These are phyloP conservation scores for Cephalopachus bancanus DNA, from an alignment of 2,797 vertebrate species.

Conservation along the genomic window DNA sequence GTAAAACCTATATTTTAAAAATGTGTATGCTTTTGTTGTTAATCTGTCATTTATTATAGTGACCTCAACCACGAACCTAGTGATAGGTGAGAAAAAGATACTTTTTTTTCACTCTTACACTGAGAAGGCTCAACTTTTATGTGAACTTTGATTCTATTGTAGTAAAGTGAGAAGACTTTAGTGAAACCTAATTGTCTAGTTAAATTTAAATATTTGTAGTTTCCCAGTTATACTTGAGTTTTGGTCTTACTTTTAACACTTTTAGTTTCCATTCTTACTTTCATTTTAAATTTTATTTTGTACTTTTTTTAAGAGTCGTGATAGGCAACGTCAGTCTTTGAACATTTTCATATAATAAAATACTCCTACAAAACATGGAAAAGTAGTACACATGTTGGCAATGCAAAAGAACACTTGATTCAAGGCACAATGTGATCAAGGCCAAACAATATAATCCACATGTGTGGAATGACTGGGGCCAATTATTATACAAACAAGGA, in stretches of 20 bases:
- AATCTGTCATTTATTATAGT: neutral
- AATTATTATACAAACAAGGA: neutral
- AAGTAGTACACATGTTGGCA: neutral
- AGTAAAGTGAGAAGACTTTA: neutral
- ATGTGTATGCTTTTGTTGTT: neutral
- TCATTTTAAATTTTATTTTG: slow-evolving; percentile 45
- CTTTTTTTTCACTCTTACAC: neutral
- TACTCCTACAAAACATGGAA: neutral
- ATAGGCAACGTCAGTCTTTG: neutral
- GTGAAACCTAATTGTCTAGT: neutral
- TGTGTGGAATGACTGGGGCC: neutral
- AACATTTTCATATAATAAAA: slow-evolving; percentile 38
- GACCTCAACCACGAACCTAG: neutral
- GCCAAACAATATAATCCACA: neutral
- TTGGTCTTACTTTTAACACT: slow-evolving; percentile 23
- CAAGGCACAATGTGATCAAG: neutral
- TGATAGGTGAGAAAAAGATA: neutral
- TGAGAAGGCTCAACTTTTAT: neutral
- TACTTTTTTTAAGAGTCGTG: neutral
- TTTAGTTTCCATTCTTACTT: slow-evolving; percentile 6
- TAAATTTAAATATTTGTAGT: neutral
- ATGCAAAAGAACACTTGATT: neutral
- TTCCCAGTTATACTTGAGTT: slow-evolving; percentile 29
- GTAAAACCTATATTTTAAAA: neutral
- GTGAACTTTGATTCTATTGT: neutral